Evolutionary conservation across 1,140 invertebrate species (phyloP), one percentile per base, ranked within the genome.

Genomic region (Plectrocnemia conspersa): DNA sequence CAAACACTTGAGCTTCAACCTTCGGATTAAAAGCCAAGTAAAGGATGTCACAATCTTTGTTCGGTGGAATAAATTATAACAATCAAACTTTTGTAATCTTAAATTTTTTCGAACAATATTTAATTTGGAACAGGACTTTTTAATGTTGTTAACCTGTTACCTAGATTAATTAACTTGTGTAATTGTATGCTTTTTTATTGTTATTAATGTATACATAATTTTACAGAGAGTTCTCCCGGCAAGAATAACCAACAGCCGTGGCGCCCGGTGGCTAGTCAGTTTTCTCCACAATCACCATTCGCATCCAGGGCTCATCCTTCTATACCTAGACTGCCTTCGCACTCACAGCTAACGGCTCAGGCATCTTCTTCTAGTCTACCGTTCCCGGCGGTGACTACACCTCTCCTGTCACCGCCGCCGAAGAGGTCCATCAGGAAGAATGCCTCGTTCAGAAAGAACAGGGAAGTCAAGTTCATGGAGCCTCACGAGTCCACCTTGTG

Each of bases 231-330:
- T 41, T 56, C 47, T 72, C 74, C 27, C 65, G 73, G 18, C 54
- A 66, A 11, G 21, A 65, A 66, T 40, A 57, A 65, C 25, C 68
- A 68, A 35, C 65, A 72, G 68, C 76, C 76, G 54, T 83, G 81
- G 81, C 70, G 78, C 36, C 81, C 81, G 3, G 70, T 82, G 41
- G 80, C 80, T 7, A 81, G 77, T 13, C 81, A 83, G 62, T 83
- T 83, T 58, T 74, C 81, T 5, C 69, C 73, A 9, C 74, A 76
- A 50, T 82, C 81, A 16, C 81, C 81, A 38, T 83, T 83, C 68
- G 27, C 60, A 64, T 16, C 66, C 68, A 15, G 59, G 23, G 24
- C 64, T 63, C 29, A 57, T 57, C 36, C 52, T 27, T 25, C 58
- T 16, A 38, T 57, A 13, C 45, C 62, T 2, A 46, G 58, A 7